Evolutionary conservation across 2,113 vertebrate genomes (phyloP), one percentile per base, ranked within the genome.

Genomic region (Cyprinus carpio): DNA sequence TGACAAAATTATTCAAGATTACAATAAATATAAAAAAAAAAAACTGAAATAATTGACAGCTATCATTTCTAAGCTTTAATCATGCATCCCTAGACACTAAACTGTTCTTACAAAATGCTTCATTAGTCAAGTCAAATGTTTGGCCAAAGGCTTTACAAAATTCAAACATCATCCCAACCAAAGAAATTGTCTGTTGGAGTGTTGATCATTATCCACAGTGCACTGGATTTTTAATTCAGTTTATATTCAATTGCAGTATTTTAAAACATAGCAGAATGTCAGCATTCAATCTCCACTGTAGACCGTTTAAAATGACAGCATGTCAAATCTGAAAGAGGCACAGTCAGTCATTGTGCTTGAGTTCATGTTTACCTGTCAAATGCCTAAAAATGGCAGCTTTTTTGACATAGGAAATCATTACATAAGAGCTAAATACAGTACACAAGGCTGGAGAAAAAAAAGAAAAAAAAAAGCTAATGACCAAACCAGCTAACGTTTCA

Each of bases 311-410:
- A 29, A 86, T 76, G 75, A 76, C 75, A 85, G 51, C 46, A 23
- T 77, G 62, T 84, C 76, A 84, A 56, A 77, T 56, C 29, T 77
- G 25, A n/a, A 62, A 31, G 78, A 65, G 67, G 77, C 27, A 31
- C 74, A 75, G 82, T 85, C 75, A 72, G 76, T 56, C 40, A 65
- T 9, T 37, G 29, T 20, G 37, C 25, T 46, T 31, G n/a, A 54
- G 51, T 37, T 77, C 40, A 84, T 60, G 40, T 79, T 62, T 75
- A 62, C 60, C 60, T 86, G 72, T 84, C 71, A 85, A 78, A 27
- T 49, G 16, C 54, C 84, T 83, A 9, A 60, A 83, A 79, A 83
- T 83, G 46, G 29, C 69, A 74, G 75, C 56, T 20, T 83, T 81
- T 79, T 46, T 69, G 60, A 71, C 37, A 46, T 64, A 77, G 54